Evolutionary conservation across 2,113 vertebrate genomes (phyloP), one percentile per base, ranked within the genome.

Genomic region (Centropus bengalensis): DNA sequence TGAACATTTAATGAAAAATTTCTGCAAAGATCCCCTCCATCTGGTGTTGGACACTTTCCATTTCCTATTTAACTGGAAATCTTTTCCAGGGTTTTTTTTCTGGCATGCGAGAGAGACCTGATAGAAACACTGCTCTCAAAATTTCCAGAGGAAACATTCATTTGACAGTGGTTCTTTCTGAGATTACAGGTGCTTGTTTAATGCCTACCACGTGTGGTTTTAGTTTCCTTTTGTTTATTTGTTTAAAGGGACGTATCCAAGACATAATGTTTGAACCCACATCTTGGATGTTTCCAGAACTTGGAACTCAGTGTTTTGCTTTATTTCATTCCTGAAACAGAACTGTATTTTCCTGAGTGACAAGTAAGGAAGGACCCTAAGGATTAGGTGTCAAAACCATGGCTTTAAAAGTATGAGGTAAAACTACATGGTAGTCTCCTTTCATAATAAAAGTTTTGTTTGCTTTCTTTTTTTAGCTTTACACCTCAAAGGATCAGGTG

Each of bases 141-240:
- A 88, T 20, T 86, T 94, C 12, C 82, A 86, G 71, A 86, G 89
- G 76, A 95, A 93, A 49, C 13, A 36, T 62, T 77, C 7, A 68
- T 88, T 86, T 93, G 79, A 60, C 32, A 68, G 44, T 59, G 90
- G 33, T 23, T 88, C 33, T 24, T 92, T 86, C 76, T 82, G 68
- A 86, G 75, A 71, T 67, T 81, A 55, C 68, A 95, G 79, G 60
- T 96, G 52, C 27, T 49, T 86, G 55, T 52, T 89, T 67, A 74
- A 74, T 27, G 86, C 89, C 44, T 6, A 70, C 33, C 12, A 56
- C 30, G 63, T 45, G 10, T 88, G 44, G n/a, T 22, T 95, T 91
- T 94, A 86, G 23, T 89, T 91, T 96, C 55, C 79, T 73, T 80
- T 30, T 67, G 23, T 82, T 93, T 91, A 59, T 86, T 94, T 95